phyloP scores from a whole-genome alignment of 2,888 invertebrate species.

The Vandiemenella viatica region DNA sequence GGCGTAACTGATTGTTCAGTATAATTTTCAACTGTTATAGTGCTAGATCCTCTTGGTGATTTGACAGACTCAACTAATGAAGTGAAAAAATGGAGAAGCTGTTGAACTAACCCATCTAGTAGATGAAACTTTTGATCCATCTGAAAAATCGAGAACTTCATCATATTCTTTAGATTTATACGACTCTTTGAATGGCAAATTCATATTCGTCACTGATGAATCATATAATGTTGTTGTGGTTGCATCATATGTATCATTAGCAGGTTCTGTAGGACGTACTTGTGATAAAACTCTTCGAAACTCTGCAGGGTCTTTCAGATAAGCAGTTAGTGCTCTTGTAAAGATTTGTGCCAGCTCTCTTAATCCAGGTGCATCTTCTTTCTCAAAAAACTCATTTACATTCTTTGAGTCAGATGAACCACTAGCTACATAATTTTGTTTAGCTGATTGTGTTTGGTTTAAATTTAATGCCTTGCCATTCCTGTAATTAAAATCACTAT shows the following conservation, averaged over 20 bases:
- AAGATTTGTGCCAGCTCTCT: slow-evolving; percentile 71
- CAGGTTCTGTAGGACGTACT: slow-evolving; percentile 55
- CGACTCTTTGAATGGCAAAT: slow-evolving; percentile 25
- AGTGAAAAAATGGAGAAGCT: no score
- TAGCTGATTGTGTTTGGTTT: no score
- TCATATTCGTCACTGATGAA: slow-evolving; percentile 25
- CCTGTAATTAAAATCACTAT: background rate
- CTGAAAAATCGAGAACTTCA: slow-evolving; percentile 63
- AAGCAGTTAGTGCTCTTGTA: slow-evolving; percentile 66
- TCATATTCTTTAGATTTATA: slow-evolving; percentile 53
- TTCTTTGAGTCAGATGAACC: background rate
- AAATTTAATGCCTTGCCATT: no score
- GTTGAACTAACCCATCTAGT: no score
- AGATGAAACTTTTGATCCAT: slow-evolving; percentile 34
- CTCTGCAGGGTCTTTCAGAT: slow-evolving; percentile 66
- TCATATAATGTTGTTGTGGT: slow-evolving; percentile 20
- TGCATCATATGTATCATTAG: slow-evolving; percentile 1
- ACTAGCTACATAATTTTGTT: background rate
- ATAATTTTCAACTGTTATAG: slow-evolving; percentile 57
- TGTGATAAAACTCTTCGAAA: slow-evolving; percentile 62
- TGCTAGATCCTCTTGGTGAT: no score
- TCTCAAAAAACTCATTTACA: background rate
- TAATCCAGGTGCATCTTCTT: slow-evolving; percentile 25
- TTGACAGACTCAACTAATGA: no score
- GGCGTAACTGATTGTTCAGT: slow-evolving; percentile 44